Conservation (phyloP, 2,797 vertebrate species). For the Pterois miles region DNA sequence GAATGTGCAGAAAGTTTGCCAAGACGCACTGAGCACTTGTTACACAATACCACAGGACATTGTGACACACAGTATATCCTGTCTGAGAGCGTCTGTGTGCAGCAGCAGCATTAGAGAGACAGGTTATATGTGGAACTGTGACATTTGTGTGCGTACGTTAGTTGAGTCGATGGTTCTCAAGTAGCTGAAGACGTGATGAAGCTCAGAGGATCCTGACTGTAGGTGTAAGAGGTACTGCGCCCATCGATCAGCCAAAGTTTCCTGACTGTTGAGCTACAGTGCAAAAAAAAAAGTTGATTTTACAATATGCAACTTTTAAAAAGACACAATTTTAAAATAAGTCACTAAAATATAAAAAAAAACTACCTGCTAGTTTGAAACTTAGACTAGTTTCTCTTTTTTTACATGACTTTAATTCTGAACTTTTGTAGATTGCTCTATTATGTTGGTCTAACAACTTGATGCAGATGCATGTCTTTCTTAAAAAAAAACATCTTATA, state of each 20-base stretch:
- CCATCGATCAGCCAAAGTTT: constrained; percentile 84
- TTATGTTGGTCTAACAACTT: not conserved
- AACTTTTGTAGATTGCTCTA: not conserved
- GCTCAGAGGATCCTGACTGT: constrained; percentile 83
- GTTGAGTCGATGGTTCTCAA: constrained; percentile 90
- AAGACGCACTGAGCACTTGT: constrained; percentile 2
- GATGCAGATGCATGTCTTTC: not conserved
- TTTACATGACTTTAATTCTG: not conserved
- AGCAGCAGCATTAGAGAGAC: too few relatives aligned
- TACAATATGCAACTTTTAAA: not conserved
- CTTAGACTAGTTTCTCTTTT: not conserved
- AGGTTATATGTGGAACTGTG: constrained; percentile 4
- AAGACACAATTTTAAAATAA: not conserved
- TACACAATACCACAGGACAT: constrained; percentile 29
- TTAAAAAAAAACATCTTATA: not conserved
- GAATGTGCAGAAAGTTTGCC: constrained; percentile 4
- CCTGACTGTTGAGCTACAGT: constrained; percentile 70
- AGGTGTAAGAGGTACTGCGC: constrained; percentile 86
- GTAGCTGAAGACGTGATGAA: constrained; percentile 90
- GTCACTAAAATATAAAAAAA: not conserved
- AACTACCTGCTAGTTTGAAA: not conserved
- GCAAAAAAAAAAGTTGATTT: not conserved
- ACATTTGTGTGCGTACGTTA: constrained; percentile 78
- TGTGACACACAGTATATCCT: constrained; percentile 56
- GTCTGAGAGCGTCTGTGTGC: not conserved